Evolutionary conservation across 2,888 invertebrate genomes (phyloP), one percentile per base, ranked within the genome.

Genomic region (Lacanobia oleracea): DNA sequence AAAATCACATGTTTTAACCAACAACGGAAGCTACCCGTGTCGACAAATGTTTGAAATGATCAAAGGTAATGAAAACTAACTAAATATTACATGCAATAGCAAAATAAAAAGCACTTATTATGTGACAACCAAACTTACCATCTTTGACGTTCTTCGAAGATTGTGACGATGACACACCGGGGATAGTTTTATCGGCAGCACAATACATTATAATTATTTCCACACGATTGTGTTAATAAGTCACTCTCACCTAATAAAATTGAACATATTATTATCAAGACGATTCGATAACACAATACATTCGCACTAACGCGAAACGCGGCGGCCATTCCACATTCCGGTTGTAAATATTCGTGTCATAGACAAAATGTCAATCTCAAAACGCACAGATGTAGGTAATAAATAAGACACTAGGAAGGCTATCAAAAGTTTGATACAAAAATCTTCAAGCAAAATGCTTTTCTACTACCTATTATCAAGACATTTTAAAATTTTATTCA

Each of bases 101-200:
- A 74, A 83, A 84, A 79, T 87, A 79, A 63, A 51, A 79, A 63
- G 66, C 79, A 79, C 48, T 1, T 23, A n/a, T 43, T 64, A 82
- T 63, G 74, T 88, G 89, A 80, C 87, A 88, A 87, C 89, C 89
- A 91, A 91, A 97, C 97, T 97, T 96, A 97, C 97, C 97, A 96
- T 97, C 97, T 97, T 97, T 97, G 96, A 97, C 97, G 96, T 96
- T 97, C 96, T 97, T 97, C 93, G 97, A 94, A 95, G 96, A 97
- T 96, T 97, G 97, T 92, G 97, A 97, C 96, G 97, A 97, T 96
- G 96, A 97, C 96, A 97, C 97, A 97, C 97, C 97, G 96, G 97
- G 97, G 95, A 97, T 97, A 94, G 97, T 97, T 96, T 97, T 97
- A 96, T 97, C 97, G 96, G 97, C 97, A 93, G 97, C 97, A 96